These are phyloP conservation scores for Pollenia amentaria DNA, from an alignment of 2,888 invertebrate species.

Conservation along the genomic window DNA sequence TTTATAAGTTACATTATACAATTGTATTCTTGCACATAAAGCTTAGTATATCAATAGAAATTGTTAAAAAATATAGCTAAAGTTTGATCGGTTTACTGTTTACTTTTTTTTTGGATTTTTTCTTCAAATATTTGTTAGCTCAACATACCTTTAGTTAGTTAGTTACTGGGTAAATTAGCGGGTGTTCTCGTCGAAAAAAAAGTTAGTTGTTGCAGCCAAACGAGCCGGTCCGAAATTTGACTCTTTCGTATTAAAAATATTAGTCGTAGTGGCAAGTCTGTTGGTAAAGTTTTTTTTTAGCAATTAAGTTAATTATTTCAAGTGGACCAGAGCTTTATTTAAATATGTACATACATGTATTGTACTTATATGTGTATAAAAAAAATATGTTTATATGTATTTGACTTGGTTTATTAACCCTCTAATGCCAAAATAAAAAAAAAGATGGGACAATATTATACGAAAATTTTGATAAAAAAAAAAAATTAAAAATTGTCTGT, in stretches of 20 bases:
- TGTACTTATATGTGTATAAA: not conserved
- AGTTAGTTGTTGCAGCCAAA: slow-evolving; percentile 6
- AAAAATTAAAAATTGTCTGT: too few relatives aligned
- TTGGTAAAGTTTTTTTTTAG: slow-evolving; percentile 65
- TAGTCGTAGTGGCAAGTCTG: slow-evolving; percentile 32
- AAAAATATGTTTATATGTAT: not conserved
- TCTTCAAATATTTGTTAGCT: too few relatives aligned
- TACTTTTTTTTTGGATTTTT: too few relatives aligned
- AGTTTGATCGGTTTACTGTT: too few relatives aligned
- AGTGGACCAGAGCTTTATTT: slow-evolving; percentile 55
- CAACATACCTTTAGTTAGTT: not conserved
- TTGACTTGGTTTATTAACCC: not conserved
- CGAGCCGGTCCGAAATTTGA: not conserved
- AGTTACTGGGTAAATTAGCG: not conserved
- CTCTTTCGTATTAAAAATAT: not conserved
- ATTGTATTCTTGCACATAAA: too few relatives aligned
- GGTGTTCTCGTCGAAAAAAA: slow-evolving; percentile 9
- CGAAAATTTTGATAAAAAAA: too few relatives aligned
- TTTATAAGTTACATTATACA: too few relatives aligned
- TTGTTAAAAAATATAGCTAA: too few relatives aligned
- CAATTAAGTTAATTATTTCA: slow-evolving; percentile 73
- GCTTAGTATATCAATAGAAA: too few relatives aligned
- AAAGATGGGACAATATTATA: too few relatives aligned
- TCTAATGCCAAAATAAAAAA: too few relatives aligned
- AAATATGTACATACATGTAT: not conserved